phyloP scores from a whole-genome alignment of 1,140 invertebrate species.

The Leptinotarsa undecemlineata region DNA sequence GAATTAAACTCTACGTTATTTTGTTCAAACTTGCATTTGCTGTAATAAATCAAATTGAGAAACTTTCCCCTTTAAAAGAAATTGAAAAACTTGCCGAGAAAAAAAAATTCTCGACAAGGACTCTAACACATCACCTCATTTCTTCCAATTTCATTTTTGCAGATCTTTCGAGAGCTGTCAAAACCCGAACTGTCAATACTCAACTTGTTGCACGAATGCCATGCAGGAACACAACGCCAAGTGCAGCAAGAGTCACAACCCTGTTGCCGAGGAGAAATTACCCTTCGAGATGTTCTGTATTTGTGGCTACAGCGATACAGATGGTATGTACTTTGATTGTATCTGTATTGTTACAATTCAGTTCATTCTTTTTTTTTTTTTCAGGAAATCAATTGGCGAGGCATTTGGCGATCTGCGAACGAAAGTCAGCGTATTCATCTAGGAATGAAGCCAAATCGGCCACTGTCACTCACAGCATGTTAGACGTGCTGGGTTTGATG shows the following conservation, averaged over 20 bases:
- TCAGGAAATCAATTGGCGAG: slow-evolving; percentile 68
- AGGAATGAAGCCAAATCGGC: slow-evolving; percentile 63
- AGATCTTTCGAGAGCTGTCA: slow-evolving; percentile 73
- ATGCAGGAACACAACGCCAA: slow-evolving; percentile 70
- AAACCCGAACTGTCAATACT: slow-evolving; percentile 69
- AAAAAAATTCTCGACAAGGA: too few relatives aligned
- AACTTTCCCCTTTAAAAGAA: too few relatives aligned
- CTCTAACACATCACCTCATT: too few relatives aligned
- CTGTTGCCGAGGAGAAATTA: slow-evolving; percentile 59
- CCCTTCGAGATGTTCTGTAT: slow-evolving; percentile 70
- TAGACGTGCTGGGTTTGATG: slow-evolving; percentile 61
- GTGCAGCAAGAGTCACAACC: slow-evolving; percentile 61
- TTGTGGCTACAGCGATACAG: slow-evolving; percentile 71
- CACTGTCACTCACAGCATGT: slow-evolving; percentile 60
- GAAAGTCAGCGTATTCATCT: slow-evolving; percentile 65
- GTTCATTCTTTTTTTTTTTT: slow-evolving; percentile 28
- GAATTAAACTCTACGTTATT: too few relatives aligned
- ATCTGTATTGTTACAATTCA: not conserved
- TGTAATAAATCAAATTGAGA: too few relatives aligned
- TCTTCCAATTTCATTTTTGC: slow-evolving; percentile 14
- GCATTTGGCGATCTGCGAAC: slow-evolving; percentile 66
- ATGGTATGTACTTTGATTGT: slow-evolving; percentile 58
- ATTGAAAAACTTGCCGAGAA: too few relatives aligned
- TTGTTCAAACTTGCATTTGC: too few relatives aligned
- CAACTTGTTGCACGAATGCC: slow-evolving; percentile 74